Percentiles rank a stretch among this genome's conserved stretches.
Evolutionary conservation across 2,797 vertebrate genomes (phyloP).

Genomic region (Chiloscyllium punctatum): DNA sequence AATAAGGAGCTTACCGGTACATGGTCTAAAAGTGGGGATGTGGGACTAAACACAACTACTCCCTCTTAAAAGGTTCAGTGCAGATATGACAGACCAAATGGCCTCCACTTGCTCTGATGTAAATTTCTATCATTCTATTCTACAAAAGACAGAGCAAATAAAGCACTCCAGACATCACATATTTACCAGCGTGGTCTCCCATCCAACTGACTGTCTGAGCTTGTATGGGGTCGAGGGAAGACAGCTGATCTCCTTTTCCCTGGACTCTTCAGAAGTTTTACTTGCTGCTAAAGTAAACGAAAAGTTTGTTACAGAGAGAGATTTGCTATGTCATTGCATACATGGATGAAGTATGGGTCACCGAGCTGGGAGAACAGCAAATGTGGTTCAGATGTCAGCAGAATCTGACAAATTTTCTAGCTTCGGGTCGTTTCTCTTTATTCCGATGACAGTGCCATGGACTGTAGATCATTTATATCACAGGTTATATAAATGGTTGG

Average conservation of each 20-base stretch:
- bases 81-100: no score
- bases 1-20: no score
- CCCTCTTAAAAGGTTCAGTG: no score
- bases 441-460: not conserved
- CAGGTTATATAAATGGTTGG: not conserved
- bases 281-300: not conserved
- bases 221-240: constrained; percentile 86
- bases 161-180: not conserved
- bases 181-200: constrained; percentile 70
- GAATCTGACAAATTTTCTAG: not conserved
- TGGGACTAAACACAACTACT: no score
- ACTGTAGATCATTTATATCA: not conserved
- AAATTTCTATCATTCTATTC: no score
- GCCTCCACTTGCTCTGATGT: no score
- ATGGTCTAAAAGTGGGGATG: no score
- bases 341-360: not conserved
- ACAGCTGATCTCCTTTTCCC: constrained; percentile 90
- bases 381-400: not conserved
- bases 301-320: not conserved
- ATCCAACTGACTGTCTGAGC: constrained; percentile 72
- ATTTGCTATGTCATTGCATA: not conserved
- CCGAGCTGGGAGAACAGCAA: not conserved
- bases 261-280: constrained; percentile 76
- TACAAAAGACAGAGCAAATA: no score
- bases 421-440: not conserved